These are phyloP conservation scores for Denticeps clupeoides DNA, from an alignment of 2,797 vertebrate genomes.

Conservation along the genomic window DNA sequence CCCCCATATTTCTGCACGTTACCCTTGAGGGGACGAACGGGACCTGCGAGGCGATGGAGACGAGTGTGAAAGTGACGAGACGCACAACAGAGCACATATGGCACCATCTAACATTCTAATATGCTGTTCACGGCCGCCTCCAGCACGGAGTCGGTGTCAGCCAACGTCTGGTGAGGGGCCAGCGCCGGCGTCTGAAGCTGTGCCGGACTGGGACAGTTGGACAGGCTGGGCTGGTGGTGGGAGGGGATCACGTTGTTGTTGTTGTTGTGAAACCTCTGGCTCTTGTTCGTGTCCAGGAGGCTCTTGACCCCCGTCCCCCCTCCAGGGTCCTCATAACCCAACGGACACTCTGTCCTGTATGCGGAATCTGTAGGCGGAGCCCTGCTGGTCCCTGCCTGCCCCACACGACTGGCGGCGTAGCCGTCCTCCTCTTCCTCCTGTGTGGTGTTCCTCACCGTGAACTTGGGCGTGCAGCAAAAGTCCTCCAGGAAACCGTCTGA, in stretches of 20 bases:
- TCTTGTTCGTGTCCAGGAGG: slow-evolving; percentile 75
- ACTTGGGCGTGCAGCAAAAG: slow-evolving; percentile 84
- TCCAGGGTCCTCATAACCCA: slow-evolving; percentile 51
- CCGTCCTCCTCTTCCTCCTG: not conserved
- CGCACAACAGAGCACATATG: slow-evolving; percentile 25
- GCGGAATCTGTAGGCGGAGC: slow-evolving; percentile 31
- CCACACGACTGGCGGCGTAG: not conserved
- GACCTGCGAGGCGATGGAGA: too few species aligned
- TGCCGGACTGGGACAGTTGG: slow-evolving; percentile 34
- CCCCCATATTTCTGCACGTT: too few species aligned
- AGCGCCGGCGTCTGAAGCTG: slow-evolving; percentile 60
- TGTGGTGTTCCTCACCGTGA: slow-evolving; percentile 37
- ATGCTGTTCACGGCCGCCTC: slow-evolving; percentile 99
- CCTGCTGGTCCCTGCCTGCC: slow-evolving; percentile 15
- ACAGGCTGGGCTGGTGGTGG: slow-evolving; percentile 23
- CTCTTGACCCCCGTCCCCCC: slow-evolving; percentile 66
- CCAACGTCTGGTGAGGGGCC: slow-evolving; percentile 62
- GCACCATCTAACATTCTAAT: slow-evolving; percentile 84
- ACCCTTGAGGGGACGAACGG: too few species aligned
- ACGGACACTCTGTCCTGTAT: slow-evolving; percentile 57
- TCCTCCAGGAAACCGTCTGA: slow-evolving; percentile 86
- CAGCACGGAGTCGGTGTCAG: slow-evolving; percentile 90
- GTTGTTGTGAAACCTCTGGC: slow-evolving; percentile 61
- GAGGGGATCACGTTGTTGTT: slow-evolving; percentile 35
- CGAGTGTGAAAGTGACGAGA: too few species aligned